Base-by-base conservation (phyloP, 2,797 vertebrate genomes). In the Mormyrops attenuatus region DNA sequence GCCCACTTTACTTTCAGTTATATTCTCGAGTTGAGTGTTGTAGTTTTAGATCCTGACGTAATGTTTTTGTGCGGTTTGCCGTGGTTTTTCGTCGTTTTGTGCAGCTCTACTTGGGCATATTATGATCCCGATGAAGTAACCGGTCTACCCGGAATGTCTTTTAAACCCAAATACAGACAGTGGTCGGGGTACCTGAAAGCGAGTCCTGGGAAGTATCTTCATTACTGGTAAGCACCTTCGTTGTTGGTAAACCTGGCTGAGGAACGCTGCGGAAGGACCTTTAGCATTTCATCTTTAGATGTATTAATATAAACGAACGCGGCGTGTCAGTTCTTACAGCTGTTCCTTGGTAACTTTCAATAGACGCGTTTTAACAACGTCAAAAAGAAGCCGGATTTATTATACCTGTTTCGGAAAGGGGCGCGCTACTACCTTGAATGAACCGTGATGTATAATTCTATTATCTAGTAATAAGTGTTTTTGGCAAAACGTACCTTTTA, bases 181-280 rank as follows among this genome's bases (percentile, higher is more conserved):
- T 97, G 96, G 95, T 97, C 96, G 0, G 96, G 96, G 1, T 95
- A 96, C 92, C 92, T 97, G 0, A 90, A 94, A 89, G 94, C 94
- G 69, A 93, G 47, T 91, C 93, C 50, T 90, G 96, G 41, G 5
- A 95, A 89, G 88, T 96, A 95, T 53, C 92, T 97, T 0, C 96
- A 96, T 88, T 97, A 97, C 55, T 97, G 96, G 96, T 96, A 90
- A 94, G 94, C 4, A 52, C 20, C 44, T 5, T 85, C n/a, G 82
- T 85, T 85, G 11, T 11, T 47, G 17, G 38, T 82, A 82, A 82
- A 44, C 20, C 77, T 82, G 41, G 38, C 20, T 15, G 69, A 73
- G 34, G 5, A 77, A 38, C 30, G 2, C 34, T 0, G 34, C 5
- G 34, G 34, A 20, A 20, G 69, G 69, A 77, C 69, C 69, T 41